A percentile compares a stretch with the other conserved stretches of the same genome.
Evolutionary conservation across 2,797 vertebrate species (phyloP).

Genomic region (Bufotes viridis): DNA sequence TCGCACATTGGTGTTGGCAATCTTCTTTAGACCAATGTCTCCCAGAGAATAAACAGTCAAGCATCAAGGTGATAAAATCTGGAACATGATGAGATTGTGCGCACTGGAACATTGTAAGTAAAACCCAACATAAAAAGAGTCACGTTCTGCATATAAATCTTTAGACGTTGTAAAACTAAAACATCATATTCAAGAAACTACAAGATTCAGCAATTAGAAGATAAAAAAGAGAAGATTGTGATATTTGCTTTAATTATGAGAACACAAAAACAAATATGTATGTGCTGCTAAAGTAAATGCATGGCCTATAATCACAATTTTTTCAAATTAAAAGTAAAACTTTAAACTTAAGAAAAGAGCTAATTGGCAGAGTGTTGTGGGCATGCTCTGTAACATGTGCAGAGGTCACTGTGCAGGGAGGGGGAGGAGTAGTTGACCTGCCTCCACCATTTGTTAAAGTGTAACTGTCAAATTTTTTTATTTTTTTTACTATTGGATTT

Average conservation of each 20-base stretch:
- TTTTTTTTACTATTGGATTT: too few relatives aligned
- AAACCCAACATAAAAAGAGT: conserved; percentile 5
- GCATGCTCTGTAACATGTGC: background rate
- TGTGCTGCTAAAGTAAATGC: background rate
- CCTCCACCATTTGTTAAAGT: too few relatives aligned
- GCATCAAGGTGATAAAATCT: conserved; percentile 51
- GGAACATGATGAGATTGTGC: conserved; percentile 12
- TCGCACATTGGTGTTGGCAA: conserved; percentile 17
- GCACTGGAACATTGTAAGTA: background rate
- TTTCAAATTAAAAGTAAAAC: too few relatives aligned
- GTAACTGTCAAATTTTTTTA: too few relatives aligned
- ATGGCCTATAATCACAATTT: too few relatives aligned
- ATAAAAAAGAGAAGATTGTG: background rate
- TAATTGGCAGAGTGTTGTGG: background rate
- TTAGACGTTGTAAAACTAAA: background rate
- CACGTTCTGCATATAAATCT: conserved; percentile 31
- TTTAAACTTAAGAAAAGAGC: background rate
- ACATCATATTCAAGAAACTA: background rate
- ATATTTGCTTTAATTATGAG: background rate
- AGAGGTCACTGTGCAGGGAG: background rate
- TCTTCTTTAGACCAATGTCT: conserved; percentile 31
- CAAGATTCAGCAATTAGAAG: background rate
- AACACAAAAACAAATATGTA: background rate
- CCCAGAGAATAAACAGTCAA: conserved; percentile 45
- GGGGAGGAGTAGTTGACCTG: background rate